phyloP scores from a whole-genome alignment of 2,888 invertebrate genomes.

The Drosophila merina region DNA sequence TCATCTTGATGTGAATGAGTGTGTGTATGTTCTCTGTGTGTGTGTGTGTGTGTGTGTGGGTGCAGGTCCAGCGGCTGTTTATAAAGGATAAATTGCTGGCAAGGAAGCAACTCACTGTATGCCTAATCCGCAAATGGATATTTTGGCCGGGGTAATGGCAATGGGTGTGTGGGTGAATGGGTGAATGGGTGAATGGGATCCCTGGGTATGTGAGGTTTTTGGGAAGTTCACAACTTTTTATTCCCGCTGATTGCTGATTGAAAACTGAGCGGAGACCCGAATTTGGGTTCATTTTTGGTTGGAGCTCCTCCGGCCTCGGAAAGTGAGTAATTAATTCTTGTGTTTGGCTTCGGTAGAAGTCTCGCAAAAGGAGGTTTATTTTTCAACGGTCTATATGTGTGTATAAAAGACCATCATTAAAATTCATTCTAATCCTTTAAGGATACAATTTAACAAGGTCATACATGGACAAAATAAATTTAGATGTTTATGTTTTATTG shows the following conservation, averaged over 20 bases:
- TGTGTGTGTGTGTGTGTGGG: slow-evolving; percentile 8
- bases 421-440: slow-evolving; percentile 8
- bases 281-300: slow-evolving; percentile 26
- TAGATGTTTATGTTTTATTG: neutral
- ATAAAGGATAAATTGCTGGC: slow-evolving; percentile 72
- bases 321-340: slow-evolving; percentile 42
- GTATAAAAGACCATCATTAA: slow-evolving; percentile 11
- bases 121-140: slow-evolving; percentile 76
- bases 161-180: neutral
- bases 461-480: neutral
- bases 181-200: neutral
- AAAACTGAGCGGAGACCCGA: slow-evolving; percentile 16
- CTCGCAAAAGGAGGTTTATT: slow-evolving; percentile 12
- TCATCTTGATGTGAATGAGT: neutral
- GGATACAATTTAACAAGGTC: slow-evolving; percentile 4
- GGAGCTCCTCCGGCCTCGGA: slow-evolving; percentile 7
- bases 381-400: slow-evolving; percentile 10
- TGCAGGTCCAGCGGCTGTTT: slow-evolving; percentile 69
- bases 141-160: slow-evolving; percentile 63
- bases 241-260: slow-evolving; percentile 36
- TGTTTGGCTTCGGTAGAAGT: slow-evolving; percentile 31
- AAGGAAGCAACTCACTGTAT: slow-evolving; percentile 58
- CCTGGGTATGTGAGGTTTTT: neutral
- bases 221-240: slow-evolving; percentile 36
- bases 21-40: slow-evolving; percentile 1